Evolutionary conservation across 2,113 vertebrate genomes (phyloP), one percentile per base, ranked within the genome.

Genomic region (Larimichthys crocea): DNA sequence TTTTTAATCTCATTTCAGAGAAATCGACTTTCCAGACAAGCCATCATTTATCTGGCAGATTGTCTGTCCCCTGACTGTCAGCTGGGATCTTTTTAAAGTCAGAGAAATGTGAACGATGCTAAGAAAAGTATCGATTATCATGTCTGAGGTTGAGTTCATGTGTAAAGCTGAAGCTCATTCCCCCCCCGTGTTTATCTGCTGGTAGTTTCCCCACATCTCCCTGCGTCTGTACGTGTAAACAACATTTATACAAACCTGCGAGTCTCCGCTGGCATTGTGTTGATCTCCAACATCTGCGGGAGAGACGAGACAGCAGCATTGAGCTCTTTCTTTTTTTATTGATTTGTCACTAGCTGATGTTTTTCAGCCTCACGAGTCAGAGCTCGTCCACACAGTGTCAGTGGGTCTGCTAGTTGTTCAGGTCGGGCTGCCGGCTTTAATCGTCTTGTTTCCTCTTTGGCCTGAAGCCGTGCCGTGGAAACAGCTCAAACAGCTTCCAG

Each of bases 241-340:
- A 44, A 14, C 50, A 50, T 42, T 12, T 3, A 16, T 48, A 90
- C 89, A 31, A 80, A 94, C 93, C 92, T 94, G 91, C 2, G 89
- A 53, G 9, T 89, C 89, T 74, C 76, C 89, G 0, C 80, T 53
- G 62, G 82, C 52, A 8, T 59, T 78, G 40, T 88, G 67, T 42
- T 89, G 91, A 57, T 89, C 86, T 62, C 77, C 87, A 64, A 0
- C 89, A 87, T 94, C 93, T 94, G 89, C 77, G 75, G 83, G 50
- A 80, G 48, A 83, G 61, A 94, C 0, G n/a, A 75, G 40, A 86
- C 26, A 42, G 59, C 63, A 73, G 44, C 53, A 44, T 5, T 82
- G 46, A 82, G 74, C 12, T 20, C 24, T 62, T 66, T 48, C 31
- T 22, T 48, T 49, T 16, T 6, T 16, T 7, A 79, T 5, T 4